These are phyloP conservation scores for Chlamydotis undulata DNA, from an alignment of 2,113 vertebrate genomes.

Conservation along the genomic window DNA sequence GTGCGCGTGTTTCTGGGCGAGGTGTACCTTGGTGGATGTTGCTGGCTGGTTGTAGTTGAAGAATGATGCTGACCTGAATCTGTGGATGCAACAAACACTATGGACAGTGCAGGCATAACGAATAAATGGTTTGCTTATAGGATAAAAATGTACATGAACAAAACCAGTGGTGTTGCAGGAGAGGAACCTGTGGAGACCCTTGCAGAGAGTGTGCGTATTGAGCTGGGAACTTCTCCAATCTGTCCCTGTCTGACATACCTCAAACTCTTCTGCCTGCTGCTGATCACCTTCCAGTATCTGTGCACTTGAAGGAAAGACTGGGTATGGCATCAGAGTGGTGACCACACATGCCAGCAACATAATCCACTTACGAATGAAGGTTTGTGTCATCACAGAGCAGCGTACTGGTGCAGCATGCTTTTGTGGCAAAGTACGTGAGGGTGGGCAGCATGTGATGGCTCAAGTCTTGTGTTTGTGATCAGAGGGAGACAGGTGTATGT, in stretches of 20 bases:
- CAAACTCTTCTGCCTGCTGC: rapidly evolving
- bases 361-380: not conserved
- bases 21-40: not conserved
- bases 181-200: not conserved
- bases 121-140: not conserved
- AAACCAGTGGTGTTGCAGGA: not conserved
- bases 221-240: not conserved
- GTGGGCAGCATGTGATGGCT: not conserved
- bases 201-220: not conserved
- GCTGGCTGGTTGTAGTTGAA: not conserved
- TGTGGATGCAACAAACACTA: not conserved
- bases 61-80: not conserved
- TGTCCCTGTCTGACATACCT: not conserved
- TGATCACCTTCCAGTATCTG: not conserved
- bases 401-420: rapidly evolving
- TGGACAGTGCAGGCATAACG: not conserved
- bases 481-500: not conserved
- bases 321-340: not conserved
- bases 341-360: rapidly evolving
- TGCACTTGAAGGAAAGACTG: not conserved
- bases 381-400: not conserved
- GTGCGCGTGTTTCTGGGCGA: rapidly evolving
- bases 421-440: not conserved
- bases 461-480: not conserved
- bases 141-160: not conserved